Evolutionary conservation across 1,140 invertebrate genomes (phyloP).

Genomic region (Aphaenogaster rudis): DNA sequence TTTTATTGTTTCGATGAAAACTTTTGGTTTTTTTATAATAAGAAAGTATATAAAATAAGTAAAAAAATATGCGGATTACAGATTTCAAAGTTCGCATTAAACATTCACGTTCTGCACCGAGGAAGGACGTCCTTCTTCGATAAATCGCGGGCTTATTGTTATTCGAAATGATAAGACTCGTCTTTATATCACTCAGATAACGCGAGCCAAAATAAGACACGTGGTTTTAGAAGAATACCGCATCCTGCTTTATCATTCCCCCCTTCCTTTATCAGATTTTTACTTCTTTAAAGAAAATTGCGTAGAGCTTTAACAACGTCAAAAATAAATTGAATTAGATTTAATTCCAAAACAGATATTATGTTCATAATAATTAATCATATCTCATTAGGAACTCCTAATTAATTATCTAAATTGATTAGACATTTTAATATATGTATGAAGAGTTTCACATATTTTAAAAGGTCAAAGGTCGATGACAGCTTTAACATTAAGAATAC

Average conservation of each 20-base stretch:
- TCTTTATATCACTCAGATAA: slow-evolving; percentile 24
- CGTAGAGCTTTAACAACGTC: background rate
- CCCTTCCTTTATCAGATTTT: slow-evolving; percentile 12
- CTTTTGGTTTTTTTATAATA: background rate
- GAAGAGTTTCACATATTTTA: background rate
- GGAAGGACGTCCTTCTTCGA: slow-evolving; percentile 20
- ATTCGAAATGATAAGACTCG: slow-evolving; percentile 34
- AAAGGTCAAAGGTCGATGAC: background rate
- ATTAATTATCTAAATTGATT: slow-evolving; percentile 15
- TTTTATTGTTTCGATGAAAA: background rate
- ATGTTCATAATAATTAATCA: background rate
- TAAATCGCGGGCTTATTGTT: slow-evolving; percentile 24
- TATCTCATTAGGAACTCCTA: background rate
- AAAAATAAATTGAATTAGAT: background rate
- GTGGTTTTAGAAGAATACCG: slow-evolving; percentile 18
- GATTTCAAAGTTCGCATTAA: background rate
- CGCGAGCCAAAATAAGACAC: background rate
- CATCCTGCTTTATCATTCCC: slow-evolving; percentile 34
- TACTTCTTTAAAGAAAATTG: slow-evolving; percentile 3
- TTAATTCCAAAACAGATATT: background rate
- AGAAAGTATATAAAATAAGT: background rate
- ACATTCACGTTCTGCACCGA: background rate
- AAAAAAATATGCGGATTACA: background rate
- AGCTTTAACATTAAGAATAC: background rate
- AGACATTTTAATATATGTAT: background rate